Evolutionary conservation across 2,888 invertebrate species (phyloP).

Genomic region (Ornithoptera priamus): DNA sequence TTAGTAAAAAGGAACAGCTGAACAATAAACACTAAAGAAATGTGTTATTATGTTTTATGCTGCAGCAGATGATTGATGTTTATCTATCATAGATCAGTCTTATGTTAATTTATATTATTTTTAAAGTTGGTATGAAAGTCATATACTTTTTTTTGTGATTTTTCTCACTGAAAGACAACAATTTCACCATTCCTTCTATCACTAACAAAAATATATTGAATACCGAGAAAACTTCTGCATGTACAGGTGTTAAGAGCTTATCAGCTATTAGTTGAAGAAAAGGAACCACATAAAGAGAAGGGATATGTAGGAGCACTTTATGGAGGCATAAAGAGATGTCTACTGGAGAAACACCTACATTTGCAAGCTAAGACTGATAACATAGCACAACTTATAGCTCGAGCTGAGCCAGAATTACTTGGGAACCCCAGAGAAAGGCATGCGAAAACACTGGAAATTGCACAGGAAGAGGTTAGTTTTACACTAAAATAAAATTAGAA

Average conservation of each 20-base stretch:
- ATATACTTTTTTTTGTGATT: too few relatives aligned
- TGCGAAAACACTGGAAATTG: constrained; percentile 97
- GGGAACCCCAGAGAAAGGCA: constrained; percentile 94
- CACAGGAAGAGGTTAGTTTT: constrained; percentile 88
- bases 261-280: constrained; percentile 90
- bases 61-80: too few relatives aligned
- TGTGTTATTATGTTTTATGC: too few relatives aligned
- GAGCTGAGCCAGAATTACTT: constrained; percentile 94
- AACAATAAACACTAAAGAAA: too few relatives aligned
- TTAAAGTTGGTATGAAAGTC: too few relatives aligned
- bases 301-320: constrained; percentile 93
- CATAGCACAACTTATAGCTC: constrained; percentile 91
- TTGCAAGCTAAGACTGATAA: constrained; percentile 93
- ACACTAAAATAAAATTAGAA: too few relatives aligned
- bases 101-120: too few relatives aligned
- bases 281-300: constrained; percentile 91
- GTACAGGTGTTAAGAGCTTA: constrained; percentile 86
- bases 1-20: too few relatives aligned
- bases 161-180: too few relatives aligned
- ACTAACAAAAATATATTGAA: neutral
- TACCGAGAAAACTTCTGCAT: neutral
- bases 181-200: too few relatives aligned
- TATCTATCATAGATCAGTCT: too few relatives aligned
- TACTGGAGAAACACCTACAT: constrained; percentile 92
- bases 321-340: constrained; percentile 91